phyloP scores from a whole-genome alignment of 64 coral and sea anemone genomes.

The Pocillopora verrucosa region DNA sequence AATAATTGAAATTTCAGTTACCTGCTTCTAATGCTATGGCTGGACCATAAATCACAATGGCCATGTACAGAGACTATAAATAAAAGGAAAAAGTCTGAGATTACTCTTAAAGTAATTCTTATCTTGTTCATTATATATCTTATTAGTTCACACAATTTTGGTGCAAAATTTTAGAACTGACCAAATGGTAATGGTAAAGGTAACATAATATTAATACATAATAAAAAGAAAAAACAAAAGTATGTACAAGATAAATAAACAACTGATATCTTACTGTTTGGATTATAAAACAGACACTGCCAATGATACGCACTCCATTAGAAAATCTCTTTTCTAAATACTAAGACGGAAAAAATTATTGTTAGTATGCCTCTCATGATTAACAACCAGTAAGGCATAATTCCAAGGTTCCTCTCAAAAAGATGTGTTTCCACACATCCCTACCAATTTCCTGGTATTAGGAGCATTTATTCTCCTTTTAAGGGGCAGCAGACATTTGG shows the following conservation, averaged over 20 bases:
- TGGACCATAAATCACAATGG: constrained; percentile 89
- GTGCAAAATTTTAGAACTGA: not conserved
- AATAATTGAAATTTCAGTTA: not conserved
- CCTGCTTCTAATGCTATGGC: constrained; percentile 85
- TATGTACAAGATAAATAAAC: not conserved
- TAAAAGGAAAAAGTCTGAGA: not conserved
- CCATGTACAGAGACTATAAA: constrained; percentile 89
- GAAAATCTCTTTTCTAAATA: constrained; percentile 97
- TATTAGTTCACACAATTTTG: too few relatives aligned
- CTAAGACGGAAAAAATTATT: constrained; percentile 40
- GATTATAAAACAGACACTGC: constrained; percentile 80
- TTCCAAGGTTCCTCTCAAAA: too few relatives aligned
- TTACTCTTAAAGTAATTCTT: not conserved
- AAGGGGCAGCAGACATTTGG: too few relatives aligned
- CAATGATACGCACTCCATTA: constrained; percentile 63
- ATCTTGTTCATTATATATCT: not conserved
- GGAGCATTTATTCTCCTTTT: too few relatives aligned
- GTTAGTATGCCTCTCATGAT: not conserved
- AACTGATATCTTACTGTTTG: constrained; percentile 69
- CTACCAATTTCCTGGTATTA: too few relatives aligned
- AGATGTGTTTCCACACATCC: too few relatives aligned
- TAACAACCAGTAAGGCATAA: not conserved
- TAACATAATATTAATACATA: not conserved
- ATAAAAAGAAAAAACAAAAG: not conserved
- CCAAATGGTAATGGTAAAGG: not conserved